Base-by-base conservation (phyloP, 1,140 invertebrate genomes). In the Euwallacea fornicatus region DNA sequence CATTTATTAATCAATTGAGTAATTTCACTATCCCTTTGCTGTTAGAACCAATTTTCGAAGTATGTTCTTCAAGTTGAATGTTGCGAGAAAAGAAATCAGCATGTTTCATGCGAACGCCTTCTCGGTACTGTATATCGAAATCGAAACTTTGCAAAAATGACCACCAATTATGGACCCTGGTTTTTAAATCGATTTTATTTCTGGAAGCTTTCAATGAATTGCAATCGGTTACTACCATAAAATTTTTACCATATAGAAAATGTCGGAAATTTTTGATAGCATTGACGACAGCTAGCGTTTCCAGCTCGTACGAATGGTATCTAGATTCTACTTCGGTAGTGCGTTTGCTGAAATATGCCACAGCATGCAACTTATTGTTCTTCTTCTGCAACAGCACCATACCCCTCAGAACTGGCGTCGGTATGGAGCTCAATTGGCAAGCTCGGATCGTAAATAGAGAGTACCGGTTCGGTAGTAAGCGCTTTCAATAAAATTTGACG, bases 161-260 rank as follows among this genome's bases (percentile, higher is more conserved):
- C 77, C 79, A 81, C 77, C 79, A 82, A n/a, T 78, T 60, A 60
- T 80, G 75, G 2, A 76, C 79, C 21, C 80, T 58, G 0, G 81
- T 79, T 0, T 68, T 74, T 71, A 82, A 75, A 73, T 80, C 70
- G 75, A 73, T 75, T 75, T 77, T 79, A 71, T 74, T 78, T 69
- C 44, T 13, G 0, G 77, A 75, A 72, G 72, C 76, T 76, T 69
- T 80, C 69, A 76, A 76, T 47, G 56, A 83, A 58, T 78, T 80
- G 43, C 80, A 81, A 73, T 81, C 76, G 0, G 70, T 81, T 60
- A 79, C 53, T 9, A 75, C 77, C 10, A 59, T 76, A 56, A 78
- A 77, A 44, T 43, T 42, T 33, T 41, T 53, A 42, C 58, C 71
- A 56, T 55, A 54, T 7, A 73, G 50, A 58, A 64, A 73, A 46